Evolutionary conservation across 2,888 invertebrate species (phyloP), one percentile per base, ranked within the genome.

Genomic region (Trissolcus brochymenae): DNA sequence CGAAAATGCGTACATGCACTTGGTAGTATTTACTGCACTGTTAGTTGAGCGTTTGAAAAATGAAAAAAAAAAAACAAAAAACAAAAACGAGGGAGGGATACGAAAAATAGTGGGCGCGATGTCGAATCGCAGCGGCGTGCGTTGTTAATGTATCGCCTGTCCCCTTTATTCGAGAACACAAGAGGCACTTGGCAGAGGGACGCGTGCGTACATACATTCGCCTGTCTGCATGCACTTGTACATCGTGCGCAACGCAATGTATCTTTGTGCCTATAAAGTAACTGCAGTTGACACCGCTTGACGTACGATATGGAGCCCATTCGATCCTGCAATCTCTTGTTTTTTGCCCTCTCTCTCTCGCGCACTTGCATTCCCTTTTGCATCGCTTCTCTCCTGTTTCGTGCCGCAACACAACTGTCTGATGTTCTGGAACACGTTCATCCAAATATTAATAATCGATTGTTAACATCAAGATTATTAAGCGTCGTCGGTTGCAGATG

Each of bases 261-360:
- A 78, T 78, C 78, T 78, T 78, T 78, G 78, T 75, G 78, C 74
- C 74, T 78, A 72, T 78, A 75, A 75, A 78, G 78, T 78, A 78
- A 78, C 78, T 75, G 78, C 78, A 78, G 78, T 78, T 75, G 78
- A 75, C 78, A 75, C 75, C 60, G 75, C 71, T 75, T 75, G 78
- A 78, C 78, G 72, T 71, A 78, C 71, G 78, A 62, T 75, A 75
- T 53, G 59, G 67, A 54, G 53, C 57, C 66, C 55, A 29, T 76
- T 76, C 76, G 71, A 76, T 76, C 76, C 70, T 43, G 56, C 62
- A 21, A 66, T 55, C 70, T 59, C 29, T 53, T 43, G 4, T 56
- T 55, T 61, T 55, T 72, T 62, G 43, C 57, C 4, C 54, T 64
- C 62, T 13, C 62, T 1, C 60, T 46, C 50, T 4, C 54, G 3